phyloP scores from a whole-genome alignment of 2,888 invertebrate species.

The Pristionchus japonicus region DNA sequence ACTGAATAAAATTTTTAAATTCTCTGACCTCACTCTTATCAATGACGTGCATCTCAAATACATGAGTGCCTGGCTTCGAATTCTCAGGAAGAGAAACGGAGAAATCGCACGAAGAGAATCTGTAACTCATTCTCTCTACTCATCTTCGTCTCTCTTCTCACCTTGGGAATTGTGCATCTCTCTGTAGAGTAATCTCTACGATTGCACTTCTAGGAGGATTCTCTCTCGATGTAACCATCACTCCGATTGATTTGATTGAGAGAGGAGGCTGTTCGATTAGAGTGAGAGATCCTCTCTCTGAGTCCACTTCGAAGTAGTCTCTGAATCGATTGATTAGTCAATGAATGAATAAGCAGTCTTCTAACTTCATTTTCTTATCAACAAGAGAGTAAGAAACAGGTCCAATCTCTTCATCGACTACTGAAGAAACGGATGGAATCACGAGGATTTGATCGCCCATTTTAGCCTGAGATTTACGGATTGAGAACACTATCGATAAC shows the following conservation, averaged over 20 bases:
- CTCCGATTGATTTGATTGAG: constrained; percentile 11
- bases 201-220: neutral
- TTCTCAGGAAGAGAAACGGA: constrained; percentile 36
- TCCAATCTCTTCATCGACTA: neutral
- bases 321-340: neutral
- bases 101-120: constrained; percentile 41
- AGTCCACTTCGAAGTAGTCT: neutral
- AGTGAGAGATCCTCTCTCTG: neutral
- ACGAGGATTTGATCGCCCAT: neutral
- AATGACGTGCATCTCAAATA: constrained; percentile 26
- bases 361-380: constrained; percentile 13
- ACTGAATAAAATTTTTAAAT: neutral
- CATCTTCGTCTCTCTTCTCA: neutral
- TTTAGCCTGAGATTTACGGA: neutral
- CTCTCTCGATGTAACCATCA: constrained; percentile 1
- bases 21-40: neutral
- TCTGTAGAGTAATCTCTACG: constrained; percentile 2
- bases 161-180: constrained; percentile 1
- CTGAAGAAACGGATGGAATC: constrained; percentile 1
- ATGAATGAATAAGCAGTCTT: neutral
- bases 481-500: neutral
- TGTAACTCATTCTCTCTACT: neutral
- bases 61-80: constrained; percentile 35
- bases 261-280: constrained; percentile 6
- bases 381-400: neutral